A percentile compares a stretch with the other conserved stretches of the same genome.
Evolutionary conservation across 1,140 invertebrate genomes (phyloP).

Genomic region (Fopius arisanus): DNA sequence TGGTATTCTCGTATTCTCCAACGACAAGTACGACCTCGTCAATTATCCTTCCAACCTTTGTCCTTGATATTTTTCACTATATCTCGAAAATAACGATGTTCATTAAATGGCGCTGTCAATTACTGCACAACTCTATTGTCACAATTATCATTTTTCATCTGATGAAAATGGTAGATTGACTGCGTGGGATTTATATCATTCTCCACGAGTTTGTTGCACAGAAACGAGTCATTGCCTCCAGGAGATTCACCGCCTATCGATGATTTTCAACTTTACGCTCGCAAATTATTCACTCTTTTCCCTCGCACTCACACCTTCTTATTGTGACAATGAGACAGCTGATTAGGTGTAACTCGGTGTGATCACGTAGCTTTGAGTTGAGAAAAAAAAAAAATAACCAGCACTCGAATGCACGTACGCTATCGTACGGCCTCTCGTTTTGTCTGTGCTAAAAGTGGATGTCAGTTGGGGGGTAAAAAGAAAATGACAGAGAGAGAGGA

Average conservation of each 20-base stretch:
- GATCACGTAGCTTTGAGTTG: neutral
- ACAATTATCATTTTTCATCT: neutral
- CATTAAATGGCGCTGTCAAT: neutral
- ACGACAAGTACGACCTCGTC: neutral
- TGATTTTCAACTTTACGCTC: neutral
- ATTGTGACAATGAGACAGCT: neutral
- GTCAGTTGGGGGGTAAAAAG: neutral
- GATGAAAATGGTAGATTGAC: neutral
- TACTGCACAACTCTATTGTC: neutral
- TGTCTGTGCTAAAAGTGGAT: neutral
- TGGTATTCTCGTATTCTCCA: neutral
- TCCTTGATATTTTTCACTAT: neutral
- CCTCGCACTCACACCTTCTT: neutral
- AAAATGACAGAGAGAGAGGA: neutral
- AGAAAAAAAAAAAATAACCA: neutral
- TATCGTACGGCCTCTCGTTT: neutral
- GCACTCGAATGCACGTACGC: neutral
- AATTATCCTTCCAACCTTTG: conserved; percentile 5
- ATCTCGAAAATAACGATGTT: neutral
- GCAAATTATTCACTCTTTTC: neutral
- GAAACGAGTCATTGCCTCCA: neutral
- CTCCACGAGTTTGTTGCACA: neutral
- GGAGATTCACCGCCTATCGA: neutral
- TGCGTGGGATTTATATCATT: too few species aligned
- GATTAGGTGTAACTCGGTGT: neutral